A percentile compares a stretch with the other conserved stretches of the same genome.
These are phyloP conservation scores for Odontamblyopus lacepedii DNA, from an alignment of 2,797 vertebrate species.

Conservation along the genomic window DNA sequence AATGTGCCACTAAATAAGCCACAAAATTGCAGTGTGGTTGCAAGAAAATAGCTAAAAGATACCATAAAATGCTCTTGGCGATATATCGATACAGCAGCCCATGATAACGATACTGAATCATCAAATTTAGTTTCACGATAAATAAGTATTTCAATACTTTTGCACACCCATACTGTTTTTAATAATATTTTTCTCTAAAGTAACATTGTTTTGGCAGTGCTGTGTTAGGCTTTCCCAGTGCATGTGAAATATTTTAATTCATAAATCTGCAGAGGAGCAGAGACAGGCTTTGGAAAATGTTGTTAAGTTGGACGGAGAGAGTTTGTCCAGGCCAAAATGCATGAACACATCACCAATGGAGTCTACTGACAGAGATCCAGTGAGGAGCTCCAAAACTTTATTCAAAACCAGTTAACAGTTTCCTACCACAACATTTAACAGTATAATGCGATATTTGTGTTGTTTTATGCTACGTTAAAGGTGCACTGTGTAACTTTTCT, in stretches of 20 bases:
- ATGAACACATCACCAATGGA: conserved; percentile 32
- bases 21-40: no score
- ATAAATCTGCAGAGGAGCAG: conserved; percentile 21
- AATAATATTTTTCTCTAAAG: not conserved
- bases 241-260: conserved; percentile 1
- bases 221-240: not conserved
- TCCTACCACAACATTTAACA: not conserved
- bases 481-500: no score
- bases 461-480: no score
- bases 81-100: no score
- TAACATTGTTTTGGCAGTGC: not conserved
- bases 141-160: no score
- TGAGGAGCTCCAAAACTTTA: not conserved
- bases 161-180: no score
- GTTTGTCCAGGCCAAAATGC: conserved; percentile 18
- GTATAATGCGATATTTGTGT: not conserved
- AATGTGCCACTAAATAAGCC: no score
- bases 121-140: no score
- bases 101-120: no score
- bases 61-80: no score
- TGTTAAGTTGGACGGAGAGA: conserved; percentile 27
- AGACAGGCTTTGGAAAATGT: conserved; percentile 43
- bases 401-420: not conserved
- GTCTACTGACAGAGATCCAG: conserved; percentile 12
- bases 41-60: no score